Percentiles rank a stretch among this genome's conserved stretches.
Evolutionary conservation across 1,140 invertebrate genomes (phyloP).

Genomic region (Lordiphosa stackelbergi): DNA sequence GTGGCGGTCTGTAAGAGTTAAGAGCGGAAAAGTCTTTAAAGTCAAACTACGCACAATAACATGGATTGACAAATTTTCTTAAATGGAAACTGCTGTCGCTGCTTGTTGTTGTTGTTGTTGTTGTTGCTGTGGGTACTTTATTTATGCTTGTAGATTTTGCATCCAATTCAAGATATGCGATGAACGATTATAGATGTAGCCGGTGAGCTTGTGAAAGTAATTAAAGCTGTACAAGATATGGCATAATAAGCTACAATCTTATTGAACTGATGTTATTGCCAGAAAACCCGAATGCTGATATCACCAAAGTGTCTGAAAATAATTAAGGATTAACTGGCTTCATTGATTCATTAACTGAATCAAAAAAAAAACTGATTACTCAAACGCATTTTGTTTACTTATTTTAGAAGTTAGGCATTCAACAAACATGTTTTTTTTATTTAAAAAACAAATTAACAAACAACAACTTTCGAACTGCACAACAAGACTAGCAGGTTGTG

Average conservation of each 20-base stretch:
- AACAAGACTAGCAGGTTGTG: too few species aligned
- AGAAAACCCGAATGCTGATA: too few species aligned
- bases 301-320: too few species aligned
- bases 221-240: slow-evolving; percentile 43
- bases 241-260: slow-evolving; percentile 3
- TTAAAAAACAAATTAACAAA: too few species aligned
- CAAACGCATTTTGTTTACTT: too few species aligned
- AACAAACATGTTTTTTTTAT: too few species aligned
- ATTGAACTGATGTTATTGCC: too few species aligned
- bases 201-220: slow-evolving; percentile 30
- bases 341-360: too few species aligned
- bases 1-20: slow-evolving; percentile 1
- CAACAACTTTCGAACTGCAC: too few species aligned
- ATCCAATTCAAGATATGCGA: slow-evolving; percentile 39
- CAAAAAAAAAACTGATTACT: too few species aligned
- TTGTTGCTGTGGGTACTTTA: slow-evolving; percentile 12
- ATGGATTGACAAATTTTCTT: slow-evolving; percentile 38
- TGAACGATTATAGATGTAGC: slow-evolving; percentile 44
- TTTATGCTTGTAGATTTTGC: slow-evolving; percentile 47
- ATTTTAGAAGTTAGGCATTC: too few species aligned
- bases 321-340: too few species aligned
- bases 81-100: background rate
- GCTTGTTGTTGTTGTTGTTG: background rate
- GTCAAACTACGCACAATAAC: slow-evolving; percentile 21
- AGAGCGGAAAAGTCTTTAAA: slow-evolving; percentile 24